Evolutionary conservation across 2,797 vertebrate genomes (phyloP).

Genomic region (Propithecus perrieri): DNA sequence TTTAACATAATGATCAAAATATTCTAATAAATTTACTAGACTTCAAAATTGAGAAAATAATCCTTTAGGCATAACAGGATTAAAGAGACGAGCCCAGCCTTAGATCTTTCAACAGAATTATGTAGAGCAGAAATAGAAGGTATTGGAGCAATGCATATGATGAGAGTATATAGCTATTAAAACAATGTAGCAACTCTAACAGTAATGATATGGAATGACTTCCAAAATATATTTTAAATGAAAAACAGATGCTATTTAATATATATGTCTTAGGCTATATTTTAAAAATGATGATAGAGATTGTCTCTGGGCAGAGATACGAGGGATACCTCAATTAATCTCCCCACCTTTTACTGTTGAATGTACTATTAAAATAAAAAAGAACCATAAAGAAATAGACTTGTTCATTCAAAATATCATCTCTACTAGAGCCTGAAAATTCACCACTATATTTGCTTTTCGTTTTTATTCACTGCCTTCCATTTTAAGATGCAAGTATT

Average conservation of each 20-base stretch:
- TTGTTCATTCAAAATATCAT: slow-evolving; percentile 34
- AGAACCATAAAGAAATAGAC: neutral
- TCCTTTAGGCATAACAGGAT: neutral
- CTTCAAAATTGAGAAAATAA: neutral
- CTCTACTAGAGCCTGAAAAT: neutral
- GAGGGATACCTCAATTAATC: neutral
- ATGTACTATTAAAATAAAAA: neutral
- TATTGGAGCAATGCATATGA: neutral
- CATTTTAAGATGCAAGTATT: slow-evolving; percentile 1
- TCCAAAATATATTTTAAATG: slow-evolving; percentile 4
- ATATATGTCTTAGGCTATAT: neutral
- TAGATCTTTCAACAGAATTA: neutral
- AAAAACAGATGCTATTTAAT: neutral
- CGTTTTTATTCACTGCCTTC: neutral
- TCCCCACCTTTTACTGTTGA: neutral
- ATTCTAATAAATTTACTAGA: neutral
- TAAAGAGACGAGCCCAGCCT: neutral
- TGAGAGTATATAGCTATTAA: neutral
- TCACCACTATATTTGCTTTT: neutral
- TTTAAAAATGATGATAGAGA: neutral
- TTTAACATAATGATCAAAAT: neutral
- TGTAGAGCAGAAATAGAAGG: neutral
- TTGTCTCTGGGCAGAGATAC: neutral
- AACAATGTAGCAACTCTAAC: neutral
- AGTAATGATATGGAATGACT: neutral